Evolutionary conservation across 92 coral and sea anemone species (phyloP), one percentile per base, ranked within the genome.

Genomic region (Siderastrea siderea): DNA sequence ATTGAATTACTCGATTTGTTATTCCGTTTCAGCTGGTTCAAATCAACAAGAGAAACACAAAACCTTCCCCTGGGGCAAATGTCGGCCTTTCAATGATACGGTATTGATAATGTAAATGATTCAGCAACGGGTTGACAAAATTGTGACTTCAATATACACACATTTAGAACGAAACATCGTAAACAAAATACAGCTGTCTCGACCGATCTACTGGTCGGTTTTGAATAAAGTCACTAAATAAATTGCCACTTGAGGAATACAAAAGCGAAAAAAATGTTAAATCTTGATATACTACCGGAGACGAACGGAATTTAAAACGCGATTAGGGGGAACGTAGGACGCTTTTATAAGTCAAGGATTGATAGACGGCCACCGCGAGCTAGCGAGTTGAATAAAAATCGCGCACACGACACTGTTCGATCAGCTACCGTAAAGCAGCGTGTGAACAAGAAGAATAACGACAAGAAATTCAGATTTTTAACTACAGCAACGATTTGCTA

Each of bases 61-160:
- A 73, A 62, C 87, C 74, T 74, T 84, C 71, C 87, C 87, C 54
- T 62, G 53, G 87, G 87, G 87, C 87, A 73, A 73, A 49, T 60
- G 81, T 61, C 87, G 80, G 80, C 43, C 73, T 74, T 62, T 74
- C 72, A 74, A 17, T 73, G 79, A 74, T 63, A 26, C 38, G 0
- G 38, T 26, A 84, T 73, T 73, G 75, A 80, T 67, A 68, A 80
- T 70, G 71, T 82, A 58, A 83, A 74, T 83, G 71, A 83, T 83
- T 83, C 71, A 79, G 61, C 80, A 48, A 51, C 60, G 87, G 16
- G 73, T 74, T 73, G 45, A 74, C 62, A 68, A 78, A 15, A 16
- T 59, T 52, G 61, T 17, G 68, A 44, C 64, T 44, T 60, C 87
- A 84, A 84, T 54, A 69, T 70, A 71, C 44, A 43, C 7, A 16